Evolutionary conservation across 2,113 vertebrate genomes (phyloP).

Genomic region (Corythoichthys intestinalis): DNA sequence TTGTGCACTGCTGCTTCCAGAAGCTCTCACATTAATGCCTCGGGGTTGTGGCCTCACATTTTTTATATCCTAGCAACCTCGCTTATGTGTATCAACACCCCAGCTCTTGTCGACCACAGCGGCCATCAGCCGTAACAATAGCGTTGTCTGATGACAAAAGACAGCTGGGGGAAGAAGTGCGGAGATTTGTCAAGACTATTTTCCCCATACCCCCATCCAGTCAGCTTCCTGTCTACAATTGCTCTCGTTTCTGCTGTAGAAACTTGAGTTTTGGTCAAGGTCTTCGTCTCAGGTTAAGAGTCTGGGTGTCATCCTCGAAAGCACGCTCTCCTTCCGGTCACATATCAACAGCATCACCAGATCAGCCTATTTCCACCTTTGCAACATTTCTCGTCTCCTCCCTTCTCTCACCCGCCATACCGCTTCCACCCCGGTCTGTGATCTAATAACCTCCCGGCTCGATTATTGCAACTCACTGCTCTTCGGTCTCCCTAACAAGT

Average conservation of each 20-base stretch:
- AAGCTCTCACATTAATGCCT: constrained; percentile 25
- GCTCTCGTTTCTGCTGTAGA: background rate
- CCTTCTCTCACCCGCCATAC: no score
- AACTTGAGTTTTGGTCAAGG: background rate
- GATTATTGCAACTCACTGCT: no score
- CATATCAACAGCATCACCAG: no score
- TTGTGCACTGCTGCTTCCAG: constrained; percentile 15
- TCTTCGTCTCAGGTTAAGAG: background rate
- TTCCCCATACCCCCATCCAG: constrained; percentile 15
- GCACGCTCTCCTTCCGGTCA: no score
- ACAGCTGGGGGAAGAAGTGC: constrained; percentile 55
- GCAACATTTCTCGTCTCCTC: no score
- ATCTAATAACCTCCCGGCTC: no score
- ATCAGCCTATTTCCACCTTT: no score
- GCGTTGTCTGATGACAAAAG: constrained; percentile 47
- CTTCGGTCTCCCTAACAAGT: no score
- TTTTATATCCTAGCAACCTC: constrained; percentile 63
- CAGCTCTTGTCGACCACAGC: constrained; percentile 13
- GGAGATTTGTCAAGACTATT: constrained; percentile 21
- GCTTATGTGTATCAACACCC: constrained; percentile 55
- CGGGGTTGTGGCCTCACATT: constrained; percentile 38
- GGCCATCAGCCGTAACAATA: constrained; percentile 46
- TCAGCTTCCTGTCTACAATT: constrained; percentile 20
- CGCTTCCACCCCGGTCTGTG: no score
- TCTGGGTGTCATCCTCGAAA: no score